Percentiles rank a stretch among this genome's conserved stretches.
Evolutionary conservation across 2,113 vertebrate species (phyloP).

Genomic region (Pao palembangensis): DNA sequence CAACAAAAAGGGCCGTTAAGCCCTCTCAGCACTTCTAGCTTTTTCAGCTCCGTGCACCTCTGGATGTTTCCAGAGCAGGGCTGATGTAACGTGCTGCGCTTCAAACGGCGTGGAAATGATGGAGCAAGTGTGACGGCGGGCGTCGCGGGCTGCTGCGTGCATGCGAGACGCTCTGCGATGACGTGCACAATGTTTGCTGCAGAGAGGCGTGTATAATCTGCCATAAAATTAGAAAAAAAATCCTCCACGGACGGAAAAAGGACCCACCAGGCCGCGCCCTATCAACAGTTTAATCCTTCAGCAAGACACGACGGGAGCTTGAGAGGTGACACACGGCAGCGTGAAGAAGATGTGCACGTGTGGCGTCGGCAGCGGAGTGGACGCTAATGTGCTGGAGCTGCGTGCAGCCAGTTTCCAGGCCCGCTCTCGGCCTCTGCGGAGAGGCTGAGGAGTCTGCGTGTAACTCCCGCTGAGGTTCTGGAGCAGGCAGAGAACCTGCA

Average conservation of each 20-base stretch:
- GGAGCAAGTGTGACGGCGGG: slow-evolving; percentile 24
- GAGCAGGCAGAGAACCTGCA: slow-evolving; percentile 49
- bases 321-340: slow-evolving; percentile 17
- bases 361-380: neutral
- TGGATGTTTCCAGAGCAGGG: slow-evolving; percentile 21
- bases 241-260: too few relatives aligned
- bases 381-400: neutral
- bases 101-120: slow-evolving; percentile 32
- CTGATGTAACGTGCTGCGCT: slow-evolving; percentile 43
- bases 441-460: slow-evolving; percentile 31
- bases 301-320: slow-evolving; percentile 5
- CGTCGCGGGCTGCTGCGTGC: slow-evolving; percentile 43
- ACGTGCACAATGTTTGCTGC: slow-evolving; percentile 46
- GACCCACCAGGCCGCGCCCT: too few relatives aligned
- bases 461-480: slow-evolving; percentile 45
- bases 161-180: slow-evolving; percentile 21
- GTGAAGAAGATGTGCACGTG: slow-evolving; percentile 27
- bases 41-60: slow-evolving; percentile 20
- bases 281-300: neutral
- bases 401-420: slow-evolving; percentile 20
- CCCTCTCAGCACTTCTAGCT: slow-evolving; percentile 34
- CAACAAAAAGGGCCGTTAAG: neutral
- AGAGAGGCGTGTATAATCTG: slow-evolving; percentile 50
- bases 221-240: slow-evolving; percentile 40
- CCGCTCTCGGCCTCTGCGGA: slow-evolving; percentile 31